Base-by-base conservation (phyloP, 2,797 vertebrate genomes). In the Leuciscus waleckii region DNA sequence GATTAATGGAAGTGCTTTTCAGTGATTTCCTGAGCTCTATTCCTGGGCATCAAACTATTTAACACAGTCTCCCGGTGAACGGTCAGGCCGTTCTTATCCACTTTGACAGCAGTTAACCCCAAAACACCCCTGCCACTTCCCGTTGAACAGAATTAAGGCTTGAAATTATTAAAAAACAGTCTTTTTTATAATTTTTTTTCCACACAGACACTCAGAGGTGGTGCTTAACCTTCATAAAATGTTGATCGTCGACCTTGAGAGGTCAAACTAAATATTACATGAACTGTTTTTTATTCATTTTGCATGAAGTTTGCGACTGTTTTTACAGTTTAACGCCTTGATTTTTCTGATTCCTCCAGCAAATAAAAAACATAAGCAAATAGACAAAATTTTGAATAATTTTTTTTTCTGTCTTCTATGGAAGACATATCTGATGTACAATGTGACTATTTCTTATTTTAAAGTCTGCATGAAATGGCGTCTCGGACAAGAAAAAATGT, bases 1-100 rank as follows among this genome's bases (percentile, higher is more conserved):
- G 95, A 95, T 95, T 92, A 94, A 95, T 95, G 93, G 92, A 94
- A 93, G 91, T 90, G 90, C 87, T 89, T 92, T 92, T 89, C 80
- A 90, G 90, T 93, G 92, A 91, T 92, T 91, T 90, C 82, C 88
- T 90, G 91, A 91, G 92, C 92, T 92, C 91, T 93, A 92, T 94
- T 93, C 92, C 90, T 90, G 89, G 91, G 89, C 90, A 83, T 90
- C 80, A 89, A 86, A 90, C 85, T 91, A 92, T 93, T 92, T 92
- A 93, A 93, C 92, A 92, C 90, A 83, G 65, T 86, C 90, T 84
- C 46, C 63, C n/a, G 5, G 23, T 58, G 67, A 85, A 70, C n/a
- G 61, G 51, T 83, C 70, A 82, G 61, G 74, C 63, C 16, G 26
- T 35, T n/a, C 37, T 91, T 77, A 61, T 85, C 90, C 81, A 65